Evolutionary conservation across 2,888 invertebrate species (phyloP), one percentile per base, ranked within the genome.

Genomic region (Petrophora chlorosata): DNA sequence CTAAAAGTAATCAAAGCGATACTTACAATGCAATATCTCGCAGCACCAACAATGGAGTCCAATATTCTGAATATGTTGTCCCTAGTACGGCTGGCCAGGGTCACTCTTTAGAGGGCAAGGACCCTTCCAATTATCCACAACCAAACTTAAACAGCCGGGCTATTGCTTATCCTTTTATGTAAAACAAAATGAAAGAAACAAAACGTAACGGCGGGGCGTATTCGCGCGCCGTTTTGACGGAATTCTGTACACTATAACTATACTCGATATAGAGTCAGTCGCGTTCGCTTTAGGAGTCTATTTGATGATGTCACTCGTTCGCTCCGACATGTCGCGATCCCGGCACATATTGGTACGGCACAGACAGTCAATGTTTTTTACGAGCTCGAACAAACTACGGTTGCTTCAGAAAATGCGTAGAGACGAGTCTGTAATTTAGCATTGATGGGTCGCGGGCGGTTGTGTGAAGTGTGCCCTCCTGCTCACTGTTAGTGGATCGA

Each of bases 381-480:
- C 23, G 35, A 36, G 39, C 36, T 58, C 45, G 26, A 56, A 56
- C 52, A 83, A 92, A 93, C 94, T 96, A 97, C 93, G 97, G 97
- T 90, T 97, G 97, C 92, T 97, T 97, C 88, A 97, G 91, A 88
- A 97, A 97, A 90, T 97, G 97, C 82, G 96, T 97, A 84, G 97
- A 96, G 66, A 97, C 96, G 79, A 97, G 93, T 92, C 96, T 95
- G 94, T 97, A 94, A 91, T 95, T 96, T 93, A 97, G 96, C 97
- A 97, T 97, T 88, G 87, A 90, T 72, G 69, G 72, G 56, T 69
- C 60, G 92, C 73, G 65, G 77, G 74, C 73, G 72, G 79, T 76
- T 67, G 67, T 59, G 63, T 76, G 86, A 82, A 79, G 74, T 66
- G 57, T 63, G 76, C 75, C 84, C 82, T 76, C 77, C 53, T 58